These are phyloP conservation scores for Asbolus verrucosus DNA, from an alignment of 1,140 invertebrate genomes.

Conservation along the genomic window DNA sequence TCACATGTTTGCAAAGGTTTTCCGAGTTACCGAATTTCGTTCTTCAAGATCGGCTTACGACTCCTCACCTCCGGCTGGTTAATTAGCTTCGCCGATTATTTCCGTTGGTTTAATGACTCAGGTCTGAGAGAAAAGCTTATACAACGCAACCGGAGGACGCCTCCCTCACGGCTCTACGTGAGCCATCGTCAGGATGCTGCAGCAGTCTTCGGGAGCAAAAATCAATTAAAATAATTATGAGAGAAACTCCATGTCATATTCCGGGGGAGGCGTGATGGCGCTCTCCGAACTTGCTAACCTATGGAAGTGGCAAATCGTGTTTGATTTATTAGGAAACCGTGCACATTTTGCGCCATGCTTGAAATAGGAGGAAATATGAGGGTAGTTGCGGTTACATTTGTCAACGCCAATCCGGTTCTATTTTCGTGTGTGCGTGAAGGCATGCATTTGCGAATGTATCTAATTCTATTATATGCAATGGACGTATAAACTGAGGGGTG, in stretches of 20 bases:
- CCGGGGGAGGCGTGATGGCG: constrained; percentile 3
- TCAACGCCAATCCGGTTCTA: constrained; percentile 48
- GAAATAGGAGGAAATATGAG: constrained; percentile 50
- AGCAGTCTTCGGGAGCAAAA: constrained; percentile 7
- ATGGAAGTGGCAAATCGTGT: constrained; percentile 32
- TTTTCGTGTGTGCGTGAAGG: constrained; percentile 46
- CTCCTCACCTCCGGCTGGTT: not conserved
- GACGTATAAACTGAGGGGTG: no score
- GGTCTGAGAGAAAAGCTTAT: constrained; percentile 5
- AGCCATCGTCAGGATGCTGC: constrained; percentile 3
- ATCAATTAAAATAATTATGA: constrained; percentile 35
- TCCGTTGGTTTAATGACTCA: not conserved
- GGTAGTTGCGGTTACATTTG: constrained; percentile 51
- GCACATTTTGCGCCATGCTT: constrained; percentile 34
- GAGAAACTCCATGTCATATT: constrained; percentile 21
- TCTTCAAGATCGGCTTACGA: not conserved
- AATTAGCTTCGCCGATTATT: constrained; percentile 19
- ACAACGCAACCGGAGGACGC: constrained; percentile 13
- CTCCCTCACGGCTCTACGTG: not conserved
- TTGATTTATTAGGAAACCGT: constrained; percentile 45
- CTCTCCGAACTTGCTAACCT: not conserved
- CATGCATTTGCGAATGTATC: constrained; percentile 39
- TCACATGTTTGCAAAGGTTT: no score
- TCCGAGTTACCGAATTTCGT: not conserved
- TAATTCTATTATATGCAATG: no score